These are phyloP conservation scores for Drosophila sturtevanti DNA, from an alignment of 1,140 invertebrate species.

Conservation along the genomic window DNA sequence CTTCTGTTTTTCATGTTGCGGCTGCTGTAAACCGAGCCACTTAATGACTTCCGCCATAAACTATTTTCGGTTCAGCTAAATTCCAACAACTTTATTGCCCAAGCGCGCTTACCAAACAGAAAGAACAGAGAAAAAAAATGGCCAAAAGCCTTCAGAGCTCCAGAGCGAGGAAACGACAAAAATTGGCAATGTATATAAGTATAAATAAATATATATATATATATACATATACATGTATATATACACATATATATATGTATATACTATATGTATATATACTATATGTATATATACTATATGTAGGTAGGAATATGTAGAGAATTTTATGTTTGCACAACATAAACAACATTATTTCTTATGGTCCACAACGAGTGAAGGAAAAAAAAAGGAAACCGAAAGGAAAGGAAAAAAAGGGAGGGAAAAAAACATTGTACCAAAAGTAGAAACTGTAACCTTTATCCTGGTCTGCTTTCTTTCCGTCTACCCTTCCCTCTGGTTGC, in stretches of 20 bases:
- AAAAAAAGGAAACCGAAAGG: conserved; percentile 21
- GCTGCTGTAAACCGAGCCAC: conserved; percentile 81
- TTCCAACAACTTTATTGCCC: conserved; percentile 81
- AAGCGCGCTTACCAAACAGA: conserved; percentile 25
- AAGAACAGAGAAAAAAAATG: conserved; percentile 37
- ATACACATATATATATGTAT: conserved; percentile 3
- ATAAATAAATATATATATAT: conserved; percentile 25
- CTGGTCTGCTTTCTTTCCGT: neutral
- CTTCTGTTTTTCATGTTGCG: conserved; percentile 80
- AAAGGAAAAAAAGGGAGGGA: conserved; percentile 10
- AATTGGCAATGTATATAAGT: conserved; percentile 57
- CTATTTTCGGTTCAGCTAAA: conserved; percentile 81
- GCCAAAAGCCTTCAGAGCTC: conserved; percentile 23
- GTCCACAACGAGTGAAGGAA: conserved; percentile 28
- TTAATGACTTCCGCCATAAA: conserved; percentile 81
- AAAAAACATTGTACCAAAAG: neutral
- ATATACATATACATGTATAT: conserved; percentile 16
- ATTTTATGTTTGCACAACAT: conserved; percentile 81
- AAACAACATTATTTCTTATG: conserved; percentile 81
- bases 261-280: conserved; percentile 9
- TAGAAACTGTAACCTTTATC: conserved; percentile 4
- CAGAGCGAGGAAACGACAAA: conserved; percentile 64
- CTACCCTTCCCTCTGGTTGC: neutral
- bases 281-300: conserved; percentile 15
- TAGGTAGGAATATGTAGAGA: conserved; percentile 54